A percentile compares a stretch with the other conserved stretches of the same genome.
Evolutionary conservation across 2,888 invertebrate species (phyloP).

Genomic region (Diplolepis rosae): DNA sequence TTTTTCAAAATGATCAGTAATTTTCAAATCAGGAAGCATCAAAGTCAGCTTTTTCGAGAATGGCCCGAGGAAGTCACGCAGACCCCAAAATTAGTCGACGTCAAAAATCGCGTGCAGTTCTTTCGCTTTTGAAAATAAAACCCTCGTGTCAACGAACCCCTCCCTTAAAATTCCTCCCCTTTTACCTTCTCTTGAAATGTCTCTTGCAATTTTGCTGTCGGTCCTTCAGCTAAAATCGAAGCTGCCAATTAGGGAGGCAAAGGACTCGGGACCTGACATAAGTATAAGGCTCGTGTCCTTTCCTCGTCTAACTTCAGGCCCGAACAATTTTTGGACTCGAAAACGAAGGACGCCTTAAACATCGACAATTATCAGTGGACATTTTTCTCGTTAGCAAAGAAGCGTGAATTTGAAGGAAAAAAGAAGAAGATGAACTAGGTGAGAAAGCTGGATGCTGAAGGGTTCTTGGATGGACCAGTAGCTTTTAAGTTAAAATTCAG

Average conservation of each 20-base stretch:
- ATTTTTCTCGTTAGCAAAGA: slow-evolving; percentile 66
- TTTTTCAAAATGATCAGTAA: slow-evolving; percentile 5
- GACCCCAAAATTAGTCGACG: slow-evolving; percentile 7
- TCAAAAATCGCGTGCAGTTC: neutral
- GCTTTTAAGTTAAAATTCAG: slow-evolving; percentile 1
- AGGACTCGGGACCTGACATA: slow-evolving; percentile 7
- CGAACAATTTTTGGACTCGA: neutral
- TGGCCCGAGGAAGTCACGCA: slow-evolving; percentile 7
- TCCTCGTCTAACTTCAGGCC: slow-evolving; percentile 17
- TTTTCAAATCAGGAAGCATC: slow-evolving; percentile 23
- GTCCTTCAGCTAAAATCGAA: slow-evolving; percentile 39
- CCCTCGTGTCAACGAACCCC: slow-evolving; percentile 10
- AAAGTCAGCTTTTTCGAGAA: neutral
- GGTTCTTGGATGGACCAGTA: neutral
- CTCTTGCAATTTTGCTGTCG: slow-evolving; percentile 28
- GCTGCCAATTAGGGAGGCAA: slow-evolving; percentile 45
- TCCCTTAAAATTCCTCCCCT: neutral
- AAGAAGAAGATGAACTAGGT: neutral
- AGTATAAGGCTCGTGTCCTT: slow-evolving; percentile 42
- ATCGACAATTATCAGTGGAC: slow-evolving; percentile 60
- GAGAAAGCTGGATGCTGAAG: neutral
- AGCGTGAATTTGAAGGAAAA: slow-evolving; percentile 56
- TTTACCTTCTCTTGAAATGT: neutral
- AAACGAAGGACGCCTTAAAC: neutral
- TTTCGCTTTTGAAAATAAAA: neutral